Evolutionary conservation across 2,113 vertebrate genomes (phyloP).

Genomic region (Romanogobio albipinnatus): DNA sequence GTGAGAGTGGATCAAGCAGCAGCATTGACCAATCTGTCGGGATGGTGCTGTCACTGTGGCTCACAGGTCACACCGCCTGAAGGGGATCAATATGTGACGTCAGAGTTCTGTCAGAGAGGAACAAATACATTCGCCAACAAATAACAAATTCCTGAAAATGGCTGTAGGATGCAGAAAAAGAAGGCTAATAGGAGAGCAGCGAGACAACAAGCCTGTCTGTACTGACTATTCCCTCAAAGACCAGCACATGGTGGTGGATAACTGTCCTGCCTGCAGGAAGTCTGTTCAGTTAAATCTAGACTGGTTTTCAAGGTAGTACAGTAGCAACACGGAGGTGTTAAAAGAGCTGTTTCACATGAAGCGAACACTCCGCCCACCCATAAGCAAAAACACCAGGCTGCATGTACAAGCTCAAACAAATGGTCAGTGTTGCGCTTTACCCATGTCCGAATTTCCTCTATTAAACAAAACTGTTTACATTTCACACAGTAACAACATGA

Average conservation of each 20-base stretch:
- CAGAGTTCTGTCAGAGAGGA: constrained; percentile 29
- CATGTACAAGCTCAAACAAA: constrained; percentile 15
- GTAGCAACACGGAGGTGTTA: not conserved
- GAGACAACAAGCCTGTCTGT: not conserved
- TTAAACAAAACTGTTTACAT: not conserved
- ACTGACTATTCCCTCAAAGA: not conserved
- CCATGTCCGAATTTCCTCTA: not conserved
- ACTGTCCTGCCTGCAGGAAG: constrained; percentile 1
- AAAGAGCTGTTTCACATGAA: not conserved
- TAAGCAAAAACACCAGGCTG: not conserved
- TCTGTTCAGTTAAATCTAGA: not conserved
- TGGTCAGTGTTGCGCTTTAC: not conserved
- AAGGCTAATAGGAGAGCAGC: not conserved
- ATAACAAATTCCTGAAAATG: constrained; percentile 9
- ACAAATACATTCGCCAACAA: constrained; percentile 1
- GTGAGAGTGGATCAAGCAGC: not conserved
- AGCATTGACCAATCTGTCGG: not conserved
- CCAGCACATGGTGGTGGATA: not conserved
- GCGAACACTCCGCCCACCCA: not conserved
- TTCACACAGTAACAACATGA: not conserved
- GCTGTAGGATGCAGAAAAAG: not conserved
- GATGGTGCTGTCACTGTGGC: not conserved
- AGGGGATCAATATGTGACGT: constrained; percentile 41
- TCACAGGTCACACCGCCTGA: constrained; percentile 10
- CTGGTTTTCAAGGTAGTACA: not conserved